Percentiles rank a stretch among this genome's conserved stretches.
phyloP scores from a whole-genome alignment of 2,888 invertebrate species.

The Octodonta nipae region DNA sequence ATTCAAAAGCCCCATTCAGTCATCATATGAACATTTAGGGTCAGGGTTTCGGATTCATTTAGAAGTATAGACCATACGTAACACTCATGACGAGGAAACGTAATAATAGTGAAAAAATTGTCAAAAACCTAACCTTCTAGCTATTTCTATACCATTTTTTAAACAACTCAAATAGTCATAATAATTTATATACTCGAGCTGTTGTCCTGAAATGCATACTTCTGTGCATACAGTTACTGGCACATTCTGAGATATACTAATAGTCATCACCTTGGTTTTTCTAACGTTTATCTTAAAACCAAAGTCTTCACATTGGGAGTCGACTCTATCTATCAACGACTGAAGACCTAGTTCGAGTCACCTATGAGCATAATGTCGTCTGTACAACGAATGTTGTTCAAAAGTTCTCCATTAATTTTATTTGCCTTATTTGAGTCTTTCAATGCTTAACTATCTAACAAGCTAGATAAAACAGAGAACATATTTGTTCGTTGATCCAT shows the following conservation, averaged over 20 bases:
- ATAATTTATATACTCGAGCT: too few species aligned
- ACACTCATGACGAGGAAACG: background rate
- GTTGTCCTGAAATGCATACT: too few species aligned
- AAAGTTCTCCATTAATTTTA: constrained; percentile 1
- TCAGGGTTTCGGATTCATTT: background rate
- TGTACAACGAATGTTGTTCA: constrained; percentile 1
- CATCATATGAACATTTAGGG: constrained; percentile 1
- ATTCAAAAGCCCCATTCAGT: background rate
- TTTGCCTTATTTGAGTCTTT: too few species aligned
- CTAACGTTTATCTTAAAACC: background rate
- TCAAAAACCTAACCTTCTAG: background rate
- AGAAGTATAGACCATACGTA: background rate
- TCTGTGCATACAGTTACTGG: too few species aligned
- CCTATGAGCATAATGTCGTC: background rate
- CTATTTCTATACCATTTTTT: background rate
- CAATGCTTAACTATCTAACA: too few species aligned
- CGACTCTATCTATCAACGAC: constrained; percentile 1
- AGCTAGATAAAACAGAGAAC: too few species aligned
- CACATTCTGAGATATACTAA: too few species aligned
- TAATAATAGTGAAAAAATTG: background rate
- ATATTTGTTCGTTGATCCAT: too few species aligned
- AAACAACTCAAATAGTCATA: too few species aligned
- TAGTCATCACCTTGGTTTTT: background rate
- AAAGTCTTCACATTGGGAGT: constrained; percentile 1
- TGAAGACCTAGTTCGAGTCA: background rate